These are phyloP conservation scores for Cantharis lateralis DNA, from an alignment of 2,888 invertebrate species.

Conservation along the genomic window DNA sequence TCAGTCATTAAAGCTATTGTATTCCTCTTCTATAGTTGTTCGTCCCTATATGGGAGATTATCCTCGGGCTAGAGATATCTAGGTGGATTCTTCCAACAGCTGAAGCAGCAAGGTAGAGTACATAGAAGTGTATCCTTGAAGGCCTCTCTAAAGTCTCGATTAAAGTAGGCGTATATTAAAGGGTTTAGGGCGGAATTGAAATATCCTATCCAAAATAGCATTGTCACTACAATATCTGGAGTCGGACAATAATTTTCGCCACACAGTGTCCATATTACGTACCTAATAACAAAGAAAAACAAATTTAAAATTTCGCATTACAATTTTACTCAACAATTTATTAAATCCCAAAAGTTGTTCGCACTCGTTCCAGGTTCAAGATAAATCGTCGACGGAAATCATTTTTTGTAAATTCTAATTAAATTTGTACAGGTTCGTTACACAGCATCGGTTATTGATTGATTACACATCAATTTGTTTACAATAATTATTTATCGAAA, in stretches of 20 bases:
- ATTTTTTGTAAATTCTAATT: background rate
- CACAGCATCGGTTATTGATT: background rate
- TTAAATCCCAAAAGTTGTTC: background rate
- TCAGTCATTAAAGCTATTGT: conserved; percentile 22
- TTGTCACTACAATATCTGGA: conserved; percentile 69
- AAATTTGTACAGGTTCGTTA: background rate
- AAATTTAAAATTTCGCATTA: background rate
- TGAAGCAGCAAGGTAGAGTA: conserved; percentile 81
- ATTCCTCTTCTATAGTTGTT: conserved; percentile 45
- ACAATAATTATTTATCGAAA: background rate
- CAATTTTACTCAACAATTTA: background rate
- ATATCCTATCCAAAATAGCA: conserved; percentile 94
- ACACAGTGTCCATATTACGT: conserved; percentile 82
- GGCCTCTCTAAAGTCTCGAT: conserved; percentile 94
- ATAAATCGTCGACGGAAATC: background rate
- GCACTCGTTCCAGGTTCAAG: background rate
- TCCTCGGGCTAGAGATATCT: conserved; percentile 57
- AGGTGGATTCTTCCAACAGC: conserved; percentile 72
- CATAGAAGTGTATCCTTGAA: conserved; percentile 90
- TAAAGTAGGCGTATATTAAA: conserved; percentile 94
- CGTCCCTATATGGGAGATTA: conserved; percentile 46
- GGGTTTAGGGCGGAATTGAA: conserved; percentile 95
- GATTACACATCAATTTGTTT: background rate
- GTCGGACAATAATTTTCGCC: conserved; percentile 69
- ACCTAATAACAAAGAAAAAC: conserved; percentile 62